These are phyloP conservation scores for Poeciliopsis turrubarensis DNA, from an alignment of 2,113 vertebrate genomes.

Conservation along the genomic window DNA sequence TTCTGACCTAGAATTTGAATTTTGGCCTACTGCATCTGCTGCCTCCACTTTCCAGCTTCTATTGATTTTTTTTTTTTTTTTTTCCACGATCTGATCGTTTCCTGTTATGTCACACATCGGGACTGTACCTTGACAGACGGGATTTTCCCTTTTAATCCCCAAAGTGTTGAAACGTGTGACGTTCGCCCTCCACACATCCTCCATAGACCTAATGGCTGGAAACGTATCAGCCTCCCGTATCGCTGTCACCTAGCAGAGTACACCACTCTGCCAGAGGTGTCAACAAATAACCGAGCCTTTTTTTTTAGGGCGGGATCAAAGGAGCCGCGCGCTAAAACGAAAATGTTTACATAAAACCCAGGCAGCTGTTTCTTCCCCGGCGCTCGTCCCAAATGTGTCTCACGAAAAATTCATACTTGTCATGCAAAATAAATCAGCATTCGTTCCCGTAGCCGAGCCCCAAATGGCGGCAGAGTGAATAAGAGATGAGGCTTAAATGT, in stretches of 20 bases:
- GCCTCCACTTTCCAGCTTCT: neutral
- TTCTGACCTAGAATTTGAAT: too few relatives aligned
- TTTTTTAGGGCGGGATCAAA: conserved; percentile 50
- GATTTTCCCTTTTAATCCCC: neutral
- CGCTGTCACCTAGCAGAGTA: conserved; percentile 19
- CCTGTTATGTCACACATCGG: neutral
- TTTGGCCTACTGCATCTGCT: neutral
- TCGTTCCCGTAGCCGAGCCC: conserved; percentile 73
- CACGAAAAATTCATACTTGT: conserved; percentile 85
- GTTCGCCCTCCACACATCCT: conserved; percentile 2
- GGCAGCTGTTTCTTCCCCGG: conserved; percentile 39
- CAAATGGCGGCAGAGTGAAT: conserved; percentile 83
- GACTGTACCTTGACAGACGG: neutral
- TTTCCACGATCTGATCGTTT: too few relatives aligned
- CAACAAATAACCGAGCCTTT: conserved; percentile 55
- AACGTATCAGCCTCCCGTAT: neutral
- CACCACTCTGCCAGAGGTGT: conserved; percentile 41
- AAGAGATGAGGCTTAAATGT: conserved; percentile 83
- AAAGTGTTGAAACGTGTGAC: conserved; percentile 1
- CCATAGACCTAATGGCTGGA: neutral
- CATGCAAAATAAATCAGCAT: conserved; percentile 86
- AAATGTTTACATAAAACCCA: conserved; percentile 66
- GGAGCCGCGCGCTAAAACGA: conserved; percentile 48
- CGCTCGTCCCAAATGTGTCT: conserved; percentile 63
- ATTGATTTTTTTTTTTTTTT: neutral